Percentiles rank a stretch among this genome's conserved stretches.
These are phyloP conservation scores for Aegithalos caudatus DNA, from an alignment of 2,113 vertebrate species.

Conservation along the genomic window DNA sequence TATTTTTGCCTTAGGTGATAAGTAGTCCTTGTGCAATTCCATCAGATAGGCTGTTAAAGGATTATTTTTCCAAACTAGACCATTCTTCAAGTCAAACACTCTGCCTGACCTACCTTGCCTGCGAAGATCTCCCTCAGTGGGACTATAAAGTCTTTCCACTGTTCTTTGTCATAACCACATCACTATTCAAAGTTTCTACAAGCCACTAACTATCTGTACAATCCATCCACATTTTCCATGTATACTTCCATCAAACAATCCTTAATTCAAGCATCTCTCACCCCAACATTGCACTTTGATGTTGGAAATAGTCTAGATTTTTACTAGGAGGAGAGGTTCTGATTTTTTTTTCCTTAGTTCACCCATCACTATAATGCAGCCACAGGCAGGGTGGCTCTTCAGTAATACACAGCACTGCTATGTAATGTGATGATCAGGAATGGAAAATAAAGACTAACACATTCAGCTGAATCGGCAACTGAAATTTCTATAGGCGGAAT, in stretches of 20 bases:
- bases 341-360: background rate
- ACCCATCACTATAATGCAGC: background rate
- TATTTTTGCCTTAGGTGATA: background rate
- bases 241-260: background rate
- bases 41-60: background rate
- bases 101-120: background rate
- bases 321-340: background rate
- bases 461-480: background rate
- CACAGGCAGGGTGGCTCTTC: background rate
- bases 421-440: background rate
- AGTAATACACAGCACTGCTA: background rate
- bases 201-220: background rate
- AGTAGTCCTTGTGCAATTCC: background rate
- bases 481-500: background rate
- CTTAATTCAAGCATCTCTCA: background rate
- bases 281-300: background rate
- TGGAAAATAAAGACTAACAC: slow-evolving; percentile 16
- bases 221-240: background rate
- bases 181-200: background rate
- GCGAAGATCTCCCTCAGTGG: background rate
- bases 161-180: background rate
- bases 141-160: background rate
- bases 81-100: background rate
- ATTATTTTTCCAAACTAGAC: background rate
- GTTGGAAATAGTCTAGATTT: background rate